These are phyloP conservation scores for Tipula vernalis DNA, from an alignment of 2,888 invertebrate genomes.

Conservation along the genomic window DNA sequence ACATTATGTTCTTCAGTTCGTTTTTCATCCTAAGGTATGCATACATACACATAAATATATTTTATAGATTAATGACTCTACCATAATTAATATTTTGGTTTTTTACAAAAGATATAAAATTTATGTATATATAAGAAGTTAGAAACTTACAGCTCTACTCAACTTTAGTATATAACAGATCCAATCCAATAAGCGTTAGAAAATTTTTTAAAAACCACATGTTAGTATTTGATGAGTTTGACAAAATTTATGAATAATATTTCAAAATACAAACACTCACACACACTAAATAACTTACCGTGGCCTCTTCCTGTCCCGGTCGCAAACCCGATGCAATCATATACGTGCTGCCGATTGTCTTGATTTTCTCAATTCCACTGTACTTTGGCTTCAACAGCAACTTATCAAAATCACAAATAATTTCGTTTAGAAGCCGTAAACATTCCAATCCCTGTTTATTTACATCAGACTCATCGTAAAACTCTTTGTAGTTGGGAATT, in stretches of 20 bases:
- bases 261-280: not conserved
- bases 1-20: constrained; percentile 78
- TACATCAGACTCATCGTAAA: constrained; percentile 93
- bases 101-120: not conserved
- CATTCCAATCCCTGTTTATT: constrained; percentile 94
- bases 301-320: constrained; percentile 70
- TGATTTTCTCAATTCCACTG: constrained; percentile 94
- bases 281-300: constrained; percentile 36
- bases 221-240: not conserved
- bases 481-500: constrained; percentile 95
- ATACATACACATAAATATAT: constrained; percentile 1
- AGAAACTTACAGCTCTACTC: constrained; percentile 6
- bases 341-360: constrained; percentile 96
- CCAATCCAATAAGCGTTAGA: constrained; percentile 6
- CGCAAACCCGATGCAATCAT: constrained; percentile 93
- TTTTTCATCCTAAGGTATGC: constrained; percentile 46
- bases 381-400: constrained; percentile 85
- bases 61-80: not conserved
- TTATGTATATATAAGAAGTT: not conserved
- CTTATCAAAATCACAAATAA: constrained; percentile 97
- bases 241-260: not conserved
- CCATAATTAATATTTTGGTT: not conserved
- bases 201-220: not conserved
- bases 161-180: not conserved
- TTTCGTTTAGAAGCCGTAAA: constrained; percentile 85